Base-by-base conservation (phyloP, 2,113 vertebrate species). In the Strix uralensis region DNA sequence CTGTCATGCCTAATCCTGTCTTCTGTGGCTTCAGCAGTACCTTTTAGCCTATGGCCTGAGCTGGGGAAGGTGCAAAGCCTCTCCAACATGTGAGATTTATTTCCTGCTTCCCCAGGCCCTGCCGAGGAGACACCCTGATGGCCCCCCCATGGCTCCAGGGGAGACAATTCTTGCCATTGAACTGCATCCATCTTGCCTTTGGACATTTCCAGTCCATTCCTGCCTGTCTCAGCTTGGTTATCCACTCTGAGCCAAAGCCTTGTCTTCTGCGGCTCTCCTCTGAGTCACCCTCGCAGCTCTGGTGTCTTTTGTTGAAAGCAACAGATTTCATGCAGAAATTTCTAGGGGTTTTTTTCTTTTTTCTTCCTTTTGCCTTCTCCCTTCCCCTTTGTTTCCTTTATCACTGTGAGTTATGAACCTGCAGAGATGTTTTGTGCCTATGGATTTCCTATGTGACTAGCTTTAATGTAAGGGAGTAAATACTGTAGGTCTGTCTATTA, bases 41-140 rank as follows among this genome's bases (percentile, higher is more conserved):
- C 15, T 88, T 90, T 62, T 66, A 42, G 49, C n/a, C 40, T 26
- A 8, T 0, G 0, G 29, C 38, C 30, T 1, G 3, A 88, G 46
- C 5, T 10, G 42, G 12, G 7, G 15, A 72, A 82, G 6, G 17
- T 71, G n/a, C 15, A 66, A 83, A 95, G n/a, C 12, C 25, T 65
- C 27, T 87, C 44, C 44, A 65, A 10, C 25, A n/a, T 0, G 6
- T 15, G 23, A 66, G 18, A 51, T 90, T 63, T 81, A 27, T 71
- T 67, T 86, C 15, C 8, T 52, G 26, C 61, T 72, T 44, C 21
- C 57, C 7, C 7, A 29, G 17, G 8, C 3, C 42, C 15, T 12
- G 11, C 14, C 0, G 0, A 65, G 34, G 40, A 78, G 34, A 12
- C 7, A 85, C 8, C 10, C 2, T 3, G 1, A 20, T 19, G 29